phyloP scores from a whole-genome alignment of 2,888 invertebrate genomes.

The Agapetus fuscipes region DNA sequence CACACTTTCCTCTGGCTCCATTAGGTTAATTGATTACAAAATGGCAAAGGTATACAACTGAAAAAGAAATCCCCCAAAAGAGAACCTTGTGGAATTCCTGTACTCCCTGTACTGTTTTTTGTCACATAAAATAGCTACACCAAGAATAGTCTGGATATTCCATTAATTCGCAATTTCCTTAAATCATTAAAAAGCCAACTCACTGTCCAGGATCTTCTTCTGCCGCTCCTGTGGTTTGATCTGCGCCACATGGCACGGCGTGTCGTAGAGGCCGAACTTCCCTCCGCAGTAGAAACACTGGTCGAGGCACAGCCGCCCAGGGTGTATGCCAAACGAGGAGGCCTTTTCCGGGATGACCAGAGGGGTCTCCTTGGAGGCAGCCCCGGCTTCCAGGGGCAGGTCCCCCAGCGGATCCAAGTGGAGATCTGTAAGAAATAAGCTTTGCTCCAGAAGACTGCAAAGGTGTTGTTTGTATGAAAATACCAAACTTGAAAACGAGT shows the following conservation, averaged over 20 bases:
- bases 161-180: too few species aligned
- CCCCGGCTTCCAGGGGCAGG: conserved; percentile 31
- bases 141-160: too few species aligned
- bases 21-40: conserved; percentile 2
- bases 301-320: conserved; percentile 70
- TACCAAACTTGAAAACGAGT: too few species aligned
- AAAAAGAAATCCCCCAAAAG: too few species aligned
- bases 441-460: too few species aligned
- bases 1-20: too few species aligned
- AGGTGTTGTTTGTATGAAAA: too few species aligned
- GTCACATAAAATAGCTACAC: too few species aligned
- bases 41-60: too few species aligned
- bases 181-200: conserved; percentile 34
- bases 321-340: conserved; percentile 79
- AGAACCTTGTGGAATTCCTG: too few species aligned
- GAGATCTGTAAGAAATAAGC: too few species aligned
- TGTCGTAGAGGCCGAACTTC: conserved; percentile 77
- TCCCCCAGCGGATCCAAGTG: conserved; percentile 30
- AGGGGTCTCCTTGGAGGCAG: conserved; percentile 39
- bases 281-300: conserved; percentile 83
- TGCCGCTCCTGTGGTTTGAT: conserved; percentile 75
- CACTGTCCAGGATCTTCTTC: conserved; percentile 67
- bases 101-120: too few species aligned
- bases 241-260: conserved; percentile 80
- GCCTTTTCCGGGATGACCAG: conserved; percentile 83